A percentile compares a stretch with the other conserved stretches of the same genome.
phyloP scores from a whole-genome alignment of 2,113 vertebrate species.

The Galeopterus variegatus region DNA sequence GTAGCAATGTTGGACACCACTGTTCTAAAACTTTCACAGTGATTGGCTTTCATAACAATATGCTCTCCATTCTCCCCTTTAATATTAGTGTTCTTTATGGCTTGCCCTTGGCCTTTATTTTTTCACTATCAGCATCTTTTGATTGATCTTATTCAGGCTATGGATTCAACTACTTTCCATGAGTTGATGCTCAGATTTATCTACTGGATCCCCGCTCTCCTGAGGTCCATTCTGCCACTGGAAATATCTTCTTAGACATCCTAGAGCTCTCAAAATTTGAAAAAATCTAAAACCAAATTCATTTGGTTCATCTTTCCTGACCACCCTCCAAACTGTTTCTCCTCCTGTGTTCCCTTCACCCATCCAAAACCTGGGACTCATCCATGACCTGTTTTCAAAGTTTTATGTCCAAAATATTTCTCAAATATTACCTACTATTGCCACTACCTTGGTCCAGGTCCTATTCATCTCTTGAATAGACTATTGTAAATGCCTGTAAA shows the following conservation, averaged over 20 bases:
- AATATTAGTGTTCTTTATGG: background rate
- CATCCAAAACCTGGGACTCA: background rate
- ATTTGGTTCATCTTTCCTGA: background rate
- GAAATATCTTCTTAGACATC: background rate
- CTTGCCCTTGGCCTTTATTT: background rate
- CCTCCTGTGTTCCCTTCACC: background rate
- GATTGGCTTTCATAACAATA: background rate
- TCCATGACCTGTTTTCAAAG: background rate
- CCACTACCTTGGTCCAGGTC: background rate
- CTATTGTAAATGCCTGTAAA: background rate
- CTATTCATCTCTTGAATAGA: background rate
- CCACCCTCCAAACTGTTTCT: background rate
- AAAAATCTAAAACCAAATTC: constrained; percentile 1
- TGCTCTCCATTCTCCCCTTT: background rate
- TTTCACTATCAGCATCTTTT: background rate
- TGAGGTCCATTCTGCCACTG: background rate
- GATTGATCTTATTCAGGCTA: background rate
- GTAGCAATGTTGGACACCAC: background rate
- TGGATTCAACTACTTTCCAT: background rate
- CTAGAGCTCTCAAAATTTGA: background rate
- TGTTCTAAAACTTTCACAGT: background rate
- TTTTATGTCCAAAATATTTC: constrained; percentile 11
- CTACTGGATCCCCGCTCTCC: background rate
- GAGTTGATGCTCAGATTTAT: background rate
- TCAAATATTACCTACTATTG: background rate